Base-by-base conservation (phyloP, 53 echinoderm and acorn worm genomes). In the Holothuria scabra region DNA sequence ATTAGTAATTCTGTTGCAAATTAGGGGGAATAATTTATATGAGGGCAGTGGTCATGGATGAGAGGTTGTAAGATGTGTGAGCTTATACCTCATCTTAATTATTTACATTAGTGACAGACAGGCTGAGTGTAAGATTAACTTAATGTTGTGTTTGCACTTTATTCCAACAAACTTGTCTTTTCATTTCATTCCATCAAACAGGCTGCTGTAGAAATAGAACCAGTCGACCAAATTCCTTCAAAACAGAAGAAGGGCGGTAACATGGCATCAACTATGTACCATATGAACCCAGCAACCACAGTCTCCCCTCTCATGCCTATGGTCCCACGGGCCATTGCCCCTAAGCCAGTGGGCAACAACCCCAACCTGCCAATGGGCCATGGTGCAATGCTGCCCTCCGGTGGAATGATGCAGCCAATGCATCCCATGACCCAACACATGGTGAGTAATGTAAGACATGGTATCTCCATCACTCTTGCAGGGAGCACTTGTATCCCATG, bases 131-230 rank as follows among this genome's bases (percentile, higher is more conserved):
- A 24, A 25, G 31, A 64, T 28, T 1, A 11, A 31, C 2, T 5
- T 64, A 14, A n/a, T 11, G 26, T 10, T 41, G 25, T 20, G 78
- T 23, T 25, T 46, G 2, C 48, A 29, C n/a, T 20, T 49, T 25
- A n/a, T 52, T 26, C n/a, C 3, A 48, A 12, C 8, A 12, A 11
- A 11, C 28, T 9, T 13, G 12, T 76, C 21, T 11, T 24, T 76
- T 12, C 33, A 64, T 62, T 81, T 10, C 29, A 18, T 35, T 41
- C 41, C 7, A 41, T 5, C 41, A 0, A 41, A 41, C 65, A 95
- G 95, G 95, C 95, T 79, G 93, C 95, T 13, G 91, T 91, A 22
- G 95, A 95, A 57, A 90, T 80, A 72, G 91, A 91, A 65, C 79
- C 80, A 23, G 94, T 91, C 33, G 91, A 87, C 13, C 90, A 93